These are phyloP conservation scores for Sinhomidia bicolor DNA, from an alignment of 2,888 invertebrate species.

Conservation along the genomic window DNA sequence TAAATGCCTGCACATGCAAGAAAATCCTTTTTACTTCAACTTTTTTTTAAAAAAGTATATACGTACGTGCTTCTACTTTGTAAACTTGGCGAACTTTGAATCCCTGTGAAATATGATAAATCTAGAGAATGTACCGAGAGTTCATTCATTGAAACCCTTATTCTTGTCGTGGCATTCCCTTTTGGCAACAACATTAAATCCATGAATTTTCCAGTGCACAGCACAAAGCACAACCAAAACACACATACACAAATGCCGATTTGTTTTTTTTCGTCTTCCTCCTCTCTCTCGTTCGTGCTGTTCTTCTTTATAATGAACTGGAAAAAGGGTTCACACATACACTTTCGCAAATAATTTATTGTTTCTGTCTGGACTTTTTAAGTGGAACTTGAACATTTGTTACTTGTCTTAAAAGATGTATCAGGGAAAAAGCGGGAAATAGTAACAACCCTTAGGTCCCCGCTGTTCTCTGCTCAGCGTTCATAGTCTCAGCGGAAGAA, in stretches of 20 bases:
- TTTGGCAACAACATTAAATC: neutral
- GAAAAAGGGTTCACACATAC: neutral
- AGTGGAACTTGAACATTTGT: slow-evolving; percentile 43
- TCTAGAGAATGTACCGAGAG: neutral
- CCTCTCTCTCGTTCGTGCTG: neutral
- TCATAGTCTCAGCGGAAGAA: too few relatives aligned
- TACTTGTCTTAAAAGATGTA: slow-evolving; percentile 44
- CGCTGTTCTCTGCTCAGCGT: neutral
- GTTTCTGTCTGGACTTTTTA: slow-evolving; percentile 49
- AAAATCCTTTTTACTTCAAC: neutral
- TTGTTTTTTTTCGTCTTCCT: too few relatives aligned
- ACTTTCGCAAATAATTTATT: slow-evolving; percentile 46
- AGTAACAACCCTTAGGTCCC: neutral
- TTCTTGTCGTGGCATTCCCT: neutral
- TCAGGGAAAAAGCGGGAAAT: neutral
- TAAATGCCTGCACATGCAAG: neutral
- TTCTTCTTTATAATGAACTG: slow-evolving; percentile 20
- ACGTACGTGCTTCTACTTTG: neutral
- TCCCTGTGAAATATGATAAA: neutral
- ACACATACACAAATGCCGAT: neutral
- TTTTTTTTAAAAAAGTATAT: slow-evolving; percentile 12
- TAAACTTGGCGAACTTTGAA: slow-evolving; percentile 3
- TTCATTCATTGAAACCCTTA: slow-evolving; percentile 21
- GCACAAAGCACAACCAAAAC: too few relatives aligned
- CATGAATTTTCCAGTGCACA: neutral